Conservation (phyloP, 2,888 invertebrate species). For the Sialis fuliginosa region DNA sequence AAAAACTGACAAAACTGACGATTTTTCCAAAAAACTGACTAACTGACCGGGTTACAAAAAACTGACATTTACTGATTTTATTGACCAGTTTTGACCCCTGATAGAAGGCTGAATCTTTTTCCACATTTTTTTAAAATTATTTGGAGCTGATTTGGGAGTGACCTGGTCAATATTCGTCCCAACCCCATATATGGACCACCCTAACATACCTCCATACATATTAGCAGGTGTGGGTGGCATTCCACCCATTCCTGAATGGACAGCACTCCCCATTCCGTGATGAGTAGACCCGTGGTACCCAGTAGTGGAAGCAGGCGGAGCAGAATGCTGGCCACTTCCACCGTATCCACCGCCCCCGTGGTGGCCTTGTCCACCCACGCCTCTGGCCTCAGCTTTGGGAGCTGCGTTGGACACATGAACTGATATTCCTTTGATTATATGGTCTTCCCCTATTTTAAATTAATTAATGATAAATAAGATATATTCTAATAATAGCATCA, state of each 20-base stretch:
- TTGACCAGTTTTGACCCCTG: no score
- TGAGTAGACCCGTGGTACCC: neutral
- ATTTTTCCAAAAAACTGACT: no score
- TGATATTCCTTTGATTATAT: slow-evolving; percentile 68
- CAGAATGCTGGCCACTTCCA: slow-evolving; percentile 13
- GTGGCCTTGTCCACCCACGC: neutral
- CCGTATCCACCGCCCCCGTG: slow-evolving; percentile 14
- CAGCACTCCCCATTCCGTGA: neutral
- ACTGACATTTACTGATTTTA: no score
- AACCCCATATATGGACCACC: no score
- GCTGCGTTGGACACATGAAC: slow-evolving; percentile 77
- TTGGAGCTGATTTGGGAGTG: no score
- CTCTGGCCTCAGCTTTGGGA: slow-evolving; percentile 45
- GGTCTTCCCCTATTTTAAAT: slow-evolving; percentile 36
- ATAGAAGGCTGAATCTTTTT: no score
- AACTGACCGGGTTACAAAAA: no score
- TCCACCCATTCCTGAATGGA: neutral
- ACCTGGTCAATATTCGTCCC: no score
- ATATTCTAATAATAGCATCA: neutral
- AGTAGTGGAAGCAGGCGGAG: neutral
- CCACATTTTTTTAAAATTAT: no score
- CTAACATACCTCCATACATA: slow-evolving; percentile 1
- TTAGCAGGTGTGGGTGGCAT: neutral
- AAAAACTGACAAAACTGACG: no score
- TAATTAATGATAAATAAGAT: no score